Base-by-base conservation (phyloP, 2,797 vertebrate species). In the Limosa lapponica region DNA sequence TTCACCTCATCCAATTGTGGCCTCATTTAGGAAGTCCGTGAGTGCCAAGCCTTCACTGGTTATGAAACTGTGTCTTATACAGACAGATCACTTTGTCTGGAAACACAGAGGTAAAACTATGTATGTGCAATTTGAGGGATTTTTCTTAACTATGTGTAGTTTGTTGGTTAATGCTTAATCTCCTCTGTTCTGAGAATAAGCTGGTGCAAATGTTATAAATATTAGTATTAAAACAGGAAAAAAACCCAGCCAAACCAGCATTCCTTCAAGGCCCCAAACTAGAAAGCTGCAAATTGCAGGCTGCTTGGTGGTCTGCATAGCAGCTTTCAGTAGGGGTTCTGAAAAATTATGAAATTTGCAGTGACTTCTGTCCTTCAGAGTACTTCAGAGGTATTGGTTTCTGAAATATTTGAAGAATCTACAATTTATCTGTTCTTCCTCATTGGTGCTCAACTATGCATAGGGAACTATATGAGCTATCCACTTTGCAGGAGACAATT, bases 131-230 rank as follows among this genome's bases (percentile, higher is more conserved):
- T 54, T 84, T 74, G 22, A 0, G 15, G 24, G 5, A 20, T 57
- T 85, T 85, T 85, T 70, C 59, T 82, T 65, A 81, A 78, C 34
- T 48, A 6, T 25, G 18, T 72, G 46, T 73, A 46, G 8, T 92
- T 52, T 82, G 24, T 95, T 85, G 10, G 22, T 92, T 85, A 82
- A 82, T 57, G 22, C 51, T 49, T 73, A 11, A 70, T 87, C 48
- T 71, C 5, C 79, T 90, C 89, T 94, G 57, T 94, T 94, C 90
- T 94, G 92, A 95, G 92, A 95, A 88, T 88, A 30, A 88, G 73
- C 8, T 43, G 15, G 14, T 58, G 64, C 54, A 82, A 32, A 32
- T 75, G 4, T 43, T 48, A 82, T 37, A 55, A 87, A 46, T 69
- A 11, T 17, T 65, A 17, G 3, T 48, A 36, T 30, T 69, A 67